Evolutionary conservation across 2,888 invertebrate genomes (phyloP).

Genomic region (Monoplex corrugatus): DNA sequence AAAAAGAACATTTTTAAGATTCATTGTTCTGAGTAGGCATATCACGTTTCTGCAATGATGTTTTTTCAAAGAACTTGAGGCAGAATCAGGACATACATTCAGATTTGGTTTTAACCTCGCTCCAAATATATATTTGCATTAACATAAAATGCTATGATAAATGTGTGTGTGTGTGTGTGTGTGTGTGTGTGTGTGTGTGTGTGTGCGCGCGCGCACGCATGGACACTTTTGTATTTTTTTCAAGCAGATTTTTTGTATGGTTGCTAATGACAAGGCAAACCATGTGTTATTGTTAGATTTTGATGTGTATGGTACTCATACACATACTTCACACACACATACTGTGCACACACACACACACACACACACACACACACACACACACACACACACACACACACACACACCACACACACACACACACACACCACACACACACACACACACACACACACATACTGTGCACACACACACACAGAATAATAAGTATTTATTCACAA

Average conservation of each 20-base stretch:
- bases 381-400: too few species aligned
- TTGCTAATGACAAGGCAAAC: too few species aligned
- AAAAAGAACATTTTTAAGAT: neutral
- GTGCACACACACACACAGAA: neutral
- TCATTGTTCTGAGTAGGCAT: neutral
- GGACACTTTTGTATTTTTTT: neutral
- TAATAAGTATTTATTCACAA: neutral
- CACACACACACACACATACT: neutral
- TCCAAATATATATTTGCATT: too few species aligned
- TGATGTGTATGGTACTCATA: neutral
- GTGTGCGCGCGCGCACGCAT: neutral
- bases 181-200: neutral
- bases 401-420: too few species aligned
- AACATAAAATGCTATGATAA: too few species aligned
- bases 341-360: too few species aligned
- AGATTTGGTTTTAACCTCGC: too few species aligned
- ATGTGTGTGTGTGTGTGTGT: neutral
- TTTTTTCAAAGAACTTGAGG: too few species aligned
- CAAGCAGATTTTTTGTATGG: neutral
- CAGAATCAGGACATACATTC: too few species aligned
- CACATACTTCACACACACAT: too few species aligned
- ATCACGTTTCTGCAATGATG: neutral
- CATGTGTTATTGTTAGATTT: neutral
- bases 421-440: neutral
- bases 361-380: too few species aligned